phyloP scores from a whole-genome alignment of 2,797 vertebrate genomes.

The Chiloscyllium punctatum region DNA sequence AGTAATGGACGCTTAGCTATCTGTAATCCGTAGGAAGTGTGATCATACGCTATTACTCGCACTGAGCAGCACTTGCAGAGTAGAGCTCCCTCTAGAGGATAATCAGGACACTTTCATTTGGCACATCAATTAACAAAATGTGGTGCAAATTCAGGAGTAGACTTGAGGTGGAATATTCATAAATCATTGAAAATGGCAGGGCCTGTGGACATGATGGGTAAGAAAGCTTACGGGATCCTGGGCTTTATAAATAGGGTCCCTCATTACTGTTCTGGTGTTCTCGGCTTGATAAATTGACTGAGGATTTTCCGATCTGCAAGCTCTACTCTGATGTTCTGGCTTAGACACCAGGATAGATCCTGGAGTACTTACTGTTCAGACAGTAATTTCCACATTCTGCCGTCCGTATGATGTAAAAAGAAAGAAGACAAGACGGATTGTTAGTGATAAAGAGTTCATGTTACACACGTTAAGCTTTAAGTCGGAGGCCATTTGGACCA shows the following conservation, averaged over 20 bases:
- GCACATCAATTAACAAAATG: background rate
- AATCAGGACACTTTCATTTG: background rate
- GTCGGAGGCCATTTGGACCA: background rate
- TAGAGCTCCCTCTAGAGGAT: too few relatives aligned
- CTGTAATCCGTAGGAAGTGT: too few relatives aligned
- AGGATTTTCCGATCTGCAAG: background rate
- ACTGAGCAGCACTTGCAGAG: too few relatives aligned
- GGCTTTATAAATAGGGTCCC: background rate
- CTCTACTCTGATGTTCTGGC: background rate
- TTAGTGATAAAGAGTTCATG: background rate
- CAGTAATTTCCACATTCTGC: constrained; percentile 96
- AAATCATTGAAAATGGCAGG: background rate
- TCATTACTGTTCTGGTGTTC: constrained; percentile 21
- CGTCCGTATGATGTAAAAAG: constrained; percentile 59
- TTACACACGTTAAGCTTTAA: background rate
- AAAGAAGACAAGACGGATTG: background rate
- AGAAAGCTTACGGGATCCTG: background rate
- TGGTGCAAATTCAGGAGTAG: background rate
- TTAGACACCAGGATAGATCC: background rate
- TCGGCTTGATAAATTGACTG: background rate
- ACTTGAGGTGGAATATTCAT: background rate
- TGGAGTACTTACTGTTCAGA: constrained; percentile 85
- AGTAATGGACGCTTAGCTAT: too few relatives aligned
- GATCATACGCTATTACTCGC: too few relatives aligned
- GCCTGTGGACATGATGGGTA: background rate